Evolutionary conservation across 2,113 vertebrate species (phyloP).

Genomic region (Xiphias gladius): DNA sequence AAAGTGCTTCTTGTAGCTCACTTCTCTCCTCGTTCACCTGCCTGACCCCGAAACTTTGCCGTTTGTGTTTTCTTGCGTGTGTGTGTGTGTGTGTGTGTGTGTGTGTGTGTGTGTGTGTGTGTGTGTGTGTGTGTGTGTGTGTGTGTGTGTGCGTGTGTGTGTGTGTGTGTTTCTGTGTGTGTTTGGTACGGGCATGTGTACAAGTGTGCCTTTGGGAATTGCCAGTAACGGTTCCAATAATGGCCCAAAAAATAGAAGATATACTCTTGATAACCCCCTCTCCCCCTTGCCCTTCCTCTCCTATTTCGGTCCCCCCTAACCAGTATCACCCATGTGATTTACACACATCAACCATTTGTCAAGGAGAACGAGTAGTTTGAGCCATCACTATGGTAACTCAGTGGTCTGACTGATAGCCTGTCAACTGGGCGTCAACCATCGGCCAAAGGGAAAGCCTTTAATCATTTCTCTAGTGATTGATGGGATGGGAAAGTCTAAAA

Average conservation of each 20-base stretch:
- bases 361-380: constrained; percentile 40
- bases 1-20: constrained; percentile 43
- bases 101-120: constrained; percentile 8
- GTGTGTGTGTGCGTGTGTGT: background rate
- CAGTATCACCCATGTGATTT: constrained; percentile 52
- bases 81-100: background rate
- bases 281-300: background rate
- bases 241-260: constrained; percentile 44
- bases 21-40: constrained; percentile 49
- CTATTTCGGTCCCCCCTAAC: constrained; percentile 12
- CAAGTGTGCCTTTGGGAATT: constrained; percentile 30
- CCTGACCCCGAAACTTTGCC: constrained; percentile 59
- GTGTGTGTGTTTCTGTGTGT: background rate
- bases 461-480: constrained; percentile 65
- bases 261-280: constrained; percentile 46
- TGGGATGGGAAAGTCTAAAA: constrained; percentile 14
- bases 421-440: constrained; percentile 51
- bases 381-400: constrained; percentile 53
- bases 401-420: constrained; percentile 60
- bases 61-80: constrained; percentile 12
- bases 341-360: constrained; percentile 46
- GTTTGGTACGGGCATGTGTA: background rate
- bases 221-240: constrained; percentile 53
- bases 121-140: background rate
- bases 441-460: constrained; percentile 36